Evolutionary conservation across 2,797 vertebrate species (phyloP).

Genomic region (Etheostoma perlongum): DNA sequence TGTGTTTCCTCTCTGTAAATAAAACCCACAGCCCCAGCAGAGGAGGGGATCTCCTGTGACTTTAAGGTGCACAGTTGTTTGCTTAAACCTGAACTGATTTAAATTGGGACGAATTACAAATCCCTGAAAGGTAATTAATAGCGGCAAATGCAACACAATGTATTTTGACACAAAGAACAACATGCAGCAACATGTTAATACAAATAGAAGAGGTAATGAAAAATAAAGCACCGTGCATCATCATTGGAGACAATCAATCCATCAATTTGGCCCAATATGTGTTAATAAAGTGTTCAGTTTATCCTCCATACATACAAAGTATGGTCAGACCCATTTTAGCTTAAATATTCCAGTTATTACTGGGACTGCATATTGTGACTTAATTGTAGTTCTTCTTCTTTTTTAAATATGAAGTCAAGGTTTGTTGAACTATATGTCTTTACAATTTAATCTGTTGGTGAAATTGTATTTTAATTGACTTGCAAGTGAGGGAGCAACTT

Average conservation of each 20-base stretch:
- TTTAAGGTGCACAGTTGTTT: neutral
- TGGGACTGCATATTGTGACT: neutral
- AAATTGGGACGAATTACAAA: neutral
- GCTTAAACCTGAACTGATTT: slow-evolving; percentile 12
- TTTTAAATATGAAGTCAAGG: neutral
- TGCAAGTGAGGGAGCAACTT: neutral
- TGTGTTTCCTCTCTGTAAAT: slow-evolving; percentile 44
- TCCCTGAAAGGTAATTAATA: neutral
- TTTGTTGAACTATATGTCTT: neutral
- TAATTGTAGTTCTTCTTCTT: neutral
- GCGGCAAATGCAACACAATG: neutral
- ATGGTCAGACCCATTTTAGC: neutral
- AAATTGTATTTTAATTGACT: neutral
- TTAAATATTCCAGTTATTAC: neutral
- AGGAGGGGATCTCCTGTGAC: neutral
- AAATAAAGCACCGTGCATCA: neutral
- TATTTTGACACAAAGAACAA: neutral
- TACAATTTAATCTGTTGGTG: neutral
- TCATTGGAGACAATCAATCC: neutral
- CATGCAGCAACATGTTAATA: neutral
- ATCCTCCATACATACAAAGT: neutral
- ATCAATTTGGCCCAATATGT: neutral
- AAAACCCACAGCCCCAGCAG: neutral
- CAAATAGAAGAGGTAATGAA: neutral
- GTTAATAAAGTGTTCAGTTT: no score